These are phyloP conservation scores for Vidua chalybeata DNA, from an alignment of 2,113 vertebrate species.

Conservation along the genomic window DNA sequence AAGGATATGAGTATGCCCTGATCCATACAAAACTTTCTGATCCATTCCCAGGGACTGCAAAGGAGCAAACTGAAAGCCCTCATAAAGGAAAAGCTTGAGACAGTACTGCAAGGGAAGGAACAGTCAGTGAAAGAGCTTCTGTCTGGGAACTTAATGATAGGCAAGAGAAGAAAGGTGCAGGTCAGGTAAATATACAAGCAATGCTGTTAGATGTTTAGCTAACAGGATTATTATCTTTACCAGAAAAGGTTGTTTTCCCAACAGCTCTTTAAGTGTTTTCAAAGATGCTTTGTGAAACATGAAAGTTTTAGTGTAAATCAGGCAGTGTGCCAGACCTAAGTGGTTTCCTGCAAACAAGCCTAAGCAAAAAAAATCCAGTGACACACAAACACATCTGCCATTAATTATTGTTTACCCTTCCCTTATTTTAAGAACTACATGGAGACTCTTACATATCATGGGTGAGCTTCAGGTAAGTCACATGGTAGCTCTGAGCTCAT, in stretches of 20 bases:
- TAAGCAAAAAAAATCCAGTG: background rate
- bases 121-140: background rate
- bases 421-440: background rate
- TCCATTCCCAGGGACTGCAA: background rate
- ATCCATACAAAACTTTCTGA: background rate
- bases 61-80: background rate
- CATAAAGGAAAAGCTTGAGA: background rate
- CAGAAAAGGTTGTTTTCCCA: background rate
- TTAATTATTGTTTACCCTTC: background rate
- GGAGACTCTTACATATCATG: background rate
- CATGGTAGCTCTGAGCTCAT: background rate
- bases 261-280: conserved; percentile 1
- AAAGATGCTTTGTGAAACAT: background rate
- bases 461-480: background rate
- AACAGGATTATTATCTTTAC: background rate
- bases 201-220: background rate
- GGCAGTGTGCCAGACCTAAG: conserved; percentile 7
- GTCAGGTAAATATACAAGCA: background rate
- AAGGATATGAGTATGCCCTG: background rate
- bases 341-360: conserved; percentile 10
- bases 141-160: background rate
- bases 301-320: conserved; percentile 5
- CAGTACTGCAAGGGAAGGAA: background rate
- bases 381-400: background rate
- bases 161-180: background rate